Evolutionary conservation across 1,140 invertebrate species (phyloP), one percentile per base, ranked within the genome.

Genomic region (Papilio aristodemus): DNA sequence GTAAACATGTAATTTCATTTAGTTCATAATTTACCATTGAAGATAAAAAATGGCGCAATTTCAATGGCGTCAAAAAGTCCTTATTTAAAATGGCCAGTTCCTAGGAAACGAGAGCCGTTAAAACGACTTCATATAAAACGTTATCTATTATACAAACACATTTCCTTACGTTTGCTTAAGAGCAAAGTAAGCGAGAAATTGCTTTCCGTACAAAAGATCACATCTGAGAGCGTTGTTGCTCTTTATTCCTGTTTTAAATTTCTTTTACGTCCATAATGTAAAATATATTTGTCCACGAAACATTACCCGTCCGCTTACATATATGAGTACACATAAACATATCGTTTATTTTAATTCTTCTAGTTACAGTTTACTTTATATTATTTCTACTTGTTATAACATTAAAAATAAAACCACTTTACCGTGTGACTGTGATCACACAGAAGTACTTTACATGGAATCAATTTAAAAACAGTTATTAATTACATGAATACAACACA

Each of bases 161-260:
- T 83, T 81, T 78, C 73, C 77, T 79, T 75, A 54, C 76, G 77
- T 74, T 66, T 66, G 81, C 74, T 83, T 84, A 76, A 80, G 79
- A 69, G 81, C 84, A 88, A 87, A 85, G 83, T 85, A 81, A 81
- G 79, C 82, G 83, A 76, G 80, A 90, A 86, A 90, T 87, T 84
- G 83, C 80, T 81, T 84, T 80, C 77, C 72, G 78, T 82, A 79
- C 74, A 77, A 64, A 75, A 75, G 70, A 76, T 70, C 43, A 38
- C 67, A 70, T 67, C 57, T 70, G 27, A 66, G 13, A 73, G 68
- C 43, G 27, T 67, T 68, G 43, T 50, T 67, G 66, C 39, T 67
- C 41, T 72, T 72, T 69, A 67, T 46, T 69, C 36, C 63, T 66
- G 63, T 66, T 66, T 66, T 66, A 66, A 66, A 66, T 66, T 66